Conservation (phyloP, 2,113 vertebrate species). For the Callopanchax toddi region DNA sequence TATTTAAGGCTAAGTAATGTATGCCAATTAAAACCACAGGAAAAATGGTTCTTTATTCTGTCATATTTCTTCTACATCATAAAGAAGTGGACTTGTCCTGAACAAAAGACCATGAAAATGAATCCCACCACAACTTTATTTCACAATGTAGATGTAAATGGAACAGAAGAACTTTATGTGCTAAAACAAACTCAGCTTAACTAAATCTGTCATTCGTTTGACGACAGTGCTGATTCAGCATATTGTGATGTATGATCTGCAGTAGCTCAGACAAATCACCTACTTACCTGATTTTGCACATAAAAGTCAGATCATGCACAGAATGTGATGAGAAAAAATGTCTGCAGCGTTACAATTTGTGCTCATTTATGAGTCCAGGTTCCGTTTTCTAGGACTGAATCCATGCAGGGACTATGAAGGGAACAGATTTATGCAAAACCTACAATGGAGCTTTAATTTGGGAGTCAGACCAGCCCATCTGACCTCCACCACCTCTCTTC, state of each 20-base stretch:
- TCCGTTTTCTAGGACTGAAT: constrained; percentile 9
- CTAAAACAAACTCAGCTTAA: no score
- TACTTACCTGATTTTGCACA: constrained; percentile 2
- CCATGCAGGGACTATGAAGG: not conserved
- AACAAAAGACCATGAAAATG: not conserved
- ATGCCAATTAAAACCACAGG: not conserved
- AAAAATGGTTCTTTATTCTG: not conserved
- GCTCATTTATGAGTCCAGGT: constrained; percentile 14
- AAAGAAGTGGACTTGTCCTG: not conserved
- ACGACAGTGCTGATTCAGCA: not conserved
- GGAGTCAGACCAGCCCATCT: constrained; percentile 7
- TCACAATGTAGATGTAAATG: not conserved
- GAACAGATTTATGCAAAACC: constrained; percentile 8
- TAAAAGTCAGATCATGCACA: constrained; percentile 1
- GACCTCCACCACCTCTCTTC: constrained; percentile 15
- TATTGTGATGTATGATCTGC: constrained; percentile 9
- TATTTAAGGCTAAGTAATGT: not conserved
- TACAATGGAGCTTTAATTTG: constrained; percentile 38
- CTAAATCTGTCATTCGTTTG: constrained; percentile 7
- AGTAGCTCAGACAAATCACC: constrained; percentile 9
- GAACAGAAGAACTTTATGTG: not conserved
- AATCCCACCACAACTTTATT: not conserved
- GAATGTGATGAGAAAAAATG: constrained; percentile 30
- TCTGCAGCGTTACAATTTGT: constrained; percentile 20
- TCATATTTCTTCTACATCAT: not conserved